Evolutionary conservation across 2,888 invertebrate species (phyloP).

Genomic region (Anarsia innoxiella): DNA sequence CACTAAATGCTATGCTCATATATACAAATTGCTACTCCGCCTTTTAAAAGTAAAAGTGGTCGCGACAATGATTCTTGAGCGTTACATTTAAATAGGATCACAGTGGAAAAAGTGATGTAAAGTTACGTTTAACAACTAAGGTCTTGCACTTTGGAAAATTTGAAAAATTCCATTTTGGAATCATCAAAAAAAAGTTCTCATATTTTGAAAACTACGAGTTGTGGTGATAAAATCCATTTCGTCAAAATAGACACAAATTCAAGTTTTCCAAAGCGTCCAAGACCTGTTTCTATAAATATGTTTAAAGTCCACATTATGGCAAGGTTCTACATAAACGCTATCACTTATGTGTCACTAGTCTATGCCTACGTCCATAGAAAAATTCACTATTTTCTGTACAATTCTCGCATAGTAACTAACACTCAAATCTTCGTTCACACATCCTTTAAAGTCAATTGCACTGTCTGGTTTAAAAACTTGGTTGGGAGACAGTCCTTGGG

Average conservation of each 20-base stretch:
- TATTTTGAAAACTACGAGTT: too few relatives aligned
- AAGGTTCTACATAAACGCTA: constrained; percentile 69
- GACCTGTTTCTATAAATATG: constrained; percentile 46
- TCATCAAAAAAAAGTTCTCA: too few relatives aligned
- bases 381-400: constrained; percentile 65
- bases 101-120: constrained; percentile 74
- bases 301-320: constrained; percentile 70
- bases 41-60: constrained; percentile 39
- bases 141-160: neutral
- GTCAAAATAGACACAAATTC: too few relatives aligned
- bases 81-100: constrained; percentile 72
- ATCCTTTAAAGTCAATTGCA: constrained; percentile 22
- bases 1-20: constrained; percentile 26
- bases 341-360: constrained; percentile 53
- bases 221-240: too few relatives aligned
- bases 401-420: constrained; percentile 34
- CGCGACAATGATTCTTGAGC: constrained; percentile 67
- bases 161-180: too few relatives aligned
- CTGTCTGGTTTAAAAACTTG: constrained; percentile 55
- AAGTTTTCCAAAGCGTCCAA: constrained; percentile 23
- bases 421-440: constrained; percentile 23
- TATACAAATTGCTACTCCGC: constrained; percentile 54
- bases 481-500: constrained; percentile 68
- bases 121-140: constrained; percentile 43
- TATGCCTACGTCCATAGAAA: constrained; percentile 68